Conservation (phyloP, 92 coral and sea anemone species). For the Phenganax marumi region DNA sequence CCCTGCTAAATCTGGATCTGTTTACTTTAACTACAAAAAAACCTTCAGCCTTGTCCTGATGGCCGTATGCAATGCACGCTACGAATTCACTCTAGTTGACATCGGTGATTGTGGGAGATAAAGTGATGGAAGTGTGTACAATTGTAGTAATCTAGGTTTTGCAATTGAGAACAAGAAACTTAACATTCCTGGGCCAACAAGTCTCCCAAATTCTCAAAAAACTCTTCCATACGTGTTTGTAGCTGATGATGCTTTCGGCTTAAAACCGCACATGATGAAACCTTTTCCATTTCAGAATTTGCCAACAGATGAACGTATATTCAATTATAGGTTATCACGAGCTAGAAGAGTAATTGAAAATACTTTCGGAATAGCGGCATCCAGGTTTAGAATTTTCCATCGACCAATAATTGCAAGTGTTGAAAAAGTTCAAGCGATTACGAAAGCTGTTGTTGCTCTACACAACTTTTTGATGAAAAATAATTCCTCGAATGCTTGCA, state of each 20-base stretch:
- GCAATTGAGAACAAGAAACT: not conserved
- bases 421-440: not conserved
- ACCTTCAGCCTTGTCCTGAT: slow-evolving; percentile 13
- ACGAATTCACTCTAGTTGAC: slow-evolving; percentile 19
- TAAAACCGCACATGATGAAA: slow-evolving; percentile 29
- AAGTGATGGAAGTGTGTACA: not conserved
- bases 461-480: slow-evolving; percentile 16
- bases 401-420: slow-evolving; percentile 25
- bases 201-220: too few relatives aligned
- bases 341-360: slow-evolving; percentile 17
- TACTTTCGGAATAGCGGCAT: slow-evolving; percentile 4
- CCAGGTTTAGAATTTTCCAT: slow-evolving; percentile 23
- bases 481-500: not conserved
- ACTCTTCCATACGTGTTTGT: slow-evolving; percentile 5
- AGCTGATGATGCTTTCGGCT: slow-evolving; percentile 42
- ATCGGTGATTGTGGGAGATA: slow-evolving; percentile 26
- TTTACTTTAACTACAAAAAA: too few relatives aligned
- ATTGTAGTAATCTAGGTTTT: slow-evolving; percentile 40
- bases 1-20: too few relatives aligned
- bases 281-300: slow-evolving; percentile 38
- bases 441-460: slow-evolving; percentile 31
- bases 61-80: slow-evolving; percentile 24
- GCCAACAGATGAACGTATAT: slow-evolving; percentile 33
- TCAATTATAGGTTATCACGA: slow-evolving; percentile 23
- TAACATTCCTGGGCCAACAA: too few relatives aligned